Conservation (phyloP, 2,888 invertebrate genomes). For the Thereva nobilitata region DNA sequence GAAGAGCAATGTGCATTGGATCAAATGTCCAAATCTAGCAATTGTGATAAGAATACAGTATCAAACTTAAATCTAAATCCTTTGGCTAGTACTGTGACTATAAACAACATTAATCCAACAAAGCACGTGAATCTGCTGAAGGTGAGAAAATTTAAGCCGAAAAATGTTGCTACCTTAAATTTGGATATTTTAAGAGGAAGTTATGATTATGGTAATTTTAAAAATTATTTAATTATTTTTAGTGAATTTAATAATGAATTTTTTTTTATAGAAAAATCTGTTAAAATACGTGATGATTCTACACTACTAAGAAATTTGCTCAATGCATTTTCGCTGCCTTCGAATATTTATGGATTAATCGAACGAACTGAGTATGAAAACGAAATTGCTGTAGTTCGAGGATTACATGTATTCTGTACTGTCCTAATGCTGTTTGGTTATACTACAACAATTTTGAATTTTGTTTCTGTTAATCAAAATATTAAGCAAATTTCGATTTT, state of each 20-base stretch:
- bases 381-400: conserved; percentile 64
- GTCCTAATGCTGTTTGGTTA: conserved; percentile 69
- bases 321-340: conserved; percentile 38
- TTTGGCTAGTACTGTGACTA: conserved; percentile 45
- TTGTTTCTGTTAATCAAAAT: conserved; percentile 58
- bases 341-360: conserved; percentile 33
- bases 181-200: conserved; percentile 52
- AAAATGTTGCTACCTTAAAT: conserved; percentile 57
- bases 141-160: conserved; percentile 52
- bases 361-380: conserved; percentile 54
- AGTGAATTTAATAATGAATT: neutral
- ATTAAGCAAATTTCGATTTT: conserved; percentile 56
- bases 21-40: conserved; percentile 41
- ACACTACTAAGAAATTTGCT: conserved; percentile 33
- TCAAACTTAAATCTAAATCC: conserved; percentile 41
- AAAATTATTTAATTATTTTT: neutral
- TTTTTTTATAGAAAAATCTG: conserved; percentile 1
- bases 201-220: conserved; percentile 47
- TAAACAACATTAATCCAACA: conserved; percentile 50
- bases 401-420: conserved; percentile 66
- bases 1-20: conserved; percentile 39
- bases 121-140: conserved; percentile 53
- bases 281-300: neutral
- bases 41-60: conserved; percentile 44
- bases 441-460: conserved; percentile 66